A percentile compares a stretch with the other conserved stretches of the same genome.
These are phyloP conservation scores for Cosmia pyralina DNA, from an alignment of 2,888 invertebrate species.

Conservation along the genomic window DNA sequence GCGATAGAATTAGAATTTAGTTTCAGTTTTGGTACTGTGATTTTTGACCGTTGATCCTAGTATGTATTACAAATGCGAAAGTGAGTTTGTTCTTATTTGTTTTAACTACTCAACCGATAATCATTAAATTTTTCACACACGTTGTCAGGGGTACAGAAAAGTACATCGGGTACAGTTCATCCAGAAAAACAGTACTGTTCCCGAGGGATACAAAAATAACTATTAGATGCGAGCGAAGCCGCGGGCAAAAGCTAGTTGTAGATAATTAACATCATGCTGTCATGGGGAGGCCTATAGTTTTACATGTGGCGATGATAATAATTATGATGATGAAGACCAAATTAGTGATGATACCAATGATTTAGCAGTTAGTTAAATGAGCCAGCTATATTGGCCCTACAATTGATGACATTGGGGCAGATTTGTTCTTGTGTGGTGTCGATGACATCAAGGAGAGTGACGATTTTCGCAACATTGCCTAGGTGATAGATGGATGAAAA, in stretches of 20 bases:
- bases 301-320: not conserved
- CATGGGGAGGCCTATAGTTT: not conserved
- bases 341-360: not conserved
- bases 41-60: not conserved
- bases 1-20: conserved; percentile 14
- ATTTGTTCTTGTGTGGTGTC: not conserved
- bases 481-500: not conserved
- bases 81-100: too few relatives aligned
- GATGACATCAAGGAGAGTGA: not conserved
- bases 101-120: too few relatives aligned
- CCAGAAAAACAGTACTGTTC: too few relatives aligned
- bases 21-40: not conserved
- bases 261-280: not conserved
- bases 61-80: too few relatives aligned
- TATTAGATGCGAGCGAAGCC: too few relatives aligned
- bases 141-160: too few relatives aligned
- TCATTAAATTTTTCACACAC: too few relatives aligned
- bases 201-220: too few relatives aligned
- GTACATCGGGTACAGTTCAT: too few relatives aligned
- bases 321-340: not conserved
- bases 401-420: not conserved
- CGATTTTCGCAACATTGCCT: not conserved
- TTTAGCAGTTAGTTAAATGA: not conserved
- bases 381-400: not conserved
- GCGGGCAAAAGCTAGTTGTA: too few relatives aligned